Evolutionary conservation across 2,113 vertebrate species (phyloP).

Genomic region (Catagonus wagneri): DNA sequence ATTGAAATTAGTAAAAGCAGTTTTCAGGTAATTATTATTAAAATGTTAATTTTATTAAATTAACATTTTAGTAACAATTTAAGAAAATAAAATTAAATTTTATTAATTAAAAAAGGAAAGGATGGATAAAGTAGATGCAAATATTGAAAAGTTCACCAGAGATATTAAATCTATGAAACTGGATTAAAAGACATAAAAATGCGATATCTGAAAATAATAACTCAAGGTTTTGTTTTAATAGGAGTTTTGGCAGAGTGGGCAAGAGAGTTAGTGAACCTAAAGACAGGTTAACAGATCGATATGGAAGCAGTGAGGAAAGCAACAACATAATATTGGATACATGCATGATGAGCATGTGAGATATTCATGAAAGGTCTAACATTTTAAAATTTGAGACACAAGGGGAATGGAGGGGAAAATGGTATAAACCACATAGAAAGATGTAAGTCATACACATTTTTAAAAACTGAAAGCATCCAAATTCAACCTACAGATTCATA

Average conservation of each 20-base stretch:
- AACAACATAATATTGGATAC: not conserved
- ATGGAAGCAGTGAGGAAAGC: not conserved
- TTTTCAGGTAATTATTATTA: not conserved
- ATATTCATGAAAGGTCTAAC: not conserved
- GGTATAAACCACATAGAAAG: not conserved
- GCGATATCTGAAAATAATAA: not conserved
- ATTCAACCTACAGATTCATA: not conserved
- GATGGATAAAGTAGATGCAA: not conserved
- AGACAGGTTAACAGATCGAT: not conserved
- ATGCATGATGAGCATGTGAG: not conserved
- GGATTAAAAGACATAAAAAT: not conserved
- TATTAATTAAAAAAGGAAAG: not conserved
- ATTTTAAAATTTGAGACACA: not conserved
- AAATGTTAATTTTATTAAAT: not conserved
- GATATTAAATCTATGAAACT: not conserved
- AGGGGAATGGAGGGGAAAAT: not conserved
- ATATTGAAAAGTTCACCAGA: not conserved
- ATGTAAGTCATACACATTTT: not conserved
- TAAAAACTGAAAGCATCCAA: not conserved
- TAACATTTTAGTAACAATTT: no score
- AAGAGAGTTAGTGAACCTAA: not conserved
- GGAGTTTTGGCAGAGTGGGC: not conserved
- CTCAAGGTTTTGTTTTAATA: not conserved
- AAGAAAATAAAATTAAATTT: no score
- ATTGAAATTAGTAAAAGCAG: not conserved